Conservation (phyloP, 2,797 vertebrate genomes). For the Thalassophryne amazonica region DNA sequence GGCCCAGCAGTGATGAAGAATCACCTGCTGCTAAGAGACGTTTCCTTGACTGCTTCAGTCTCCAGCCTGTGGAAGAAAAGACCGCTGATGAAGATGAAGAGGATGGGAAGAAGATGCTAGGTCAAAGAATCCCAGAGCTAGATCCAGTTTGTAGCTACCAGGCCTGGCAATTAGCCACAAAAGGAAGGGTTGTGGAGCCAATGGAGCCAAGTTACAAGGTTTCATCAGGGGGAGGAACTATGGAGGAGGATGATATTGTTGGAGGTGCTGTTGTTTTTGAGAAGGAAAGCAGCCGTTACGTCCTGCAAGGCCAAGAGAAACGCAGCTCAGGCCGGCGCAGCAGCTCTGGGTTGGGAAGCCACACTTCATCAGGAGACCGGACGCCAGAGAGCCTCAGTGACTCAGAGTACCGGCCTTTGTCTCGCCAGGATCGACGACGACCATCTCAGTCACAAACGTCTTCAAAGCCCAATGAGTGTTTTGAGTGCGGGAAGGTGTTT, state of each 20-base stretch:
- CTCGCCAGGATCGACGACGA: slow-evolving; percentile 77
- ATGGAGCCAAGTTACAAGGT: slow-evolving; percentile 82
- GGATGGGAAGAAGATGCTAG: slow-evolving; percentile 55
- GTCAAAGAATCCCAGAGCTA: slow-evolving; percentile 86
- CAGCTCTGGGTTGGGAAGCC: slow-evolving; percentile 67
- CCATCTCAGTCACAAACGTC: slow-evolving; percentile 68
- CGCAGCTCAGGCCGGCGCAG: slow-evolving; percentile 75
- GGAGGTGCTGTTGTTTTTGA: slow-evolving; percentile 84
- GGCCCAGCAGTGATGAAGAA: slow-evolving; percentile 56
- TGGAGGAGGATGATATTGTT: slow-evolving; percentile 75
- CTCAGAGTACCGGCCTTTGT: slow-evolving; percentile 82
- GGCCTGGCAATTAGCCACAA: slow-evolving; percentile 93
- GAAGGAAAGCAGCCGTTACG: slow-evolving; percentile 84
- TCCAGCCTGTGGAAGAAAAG: slow-evolving; percentile 69
- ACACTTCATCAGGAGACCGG: slow-evolving; percentile 67
- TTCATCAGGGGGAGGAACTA: slow-evolving; percentile 62
- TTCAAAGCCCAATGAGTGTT: slow-evolving; percentile 87
- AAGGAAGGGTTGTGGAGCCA: slow-evolving; percentile 88
- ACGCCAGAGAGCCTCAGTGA: slow-evolving; percentile 74
- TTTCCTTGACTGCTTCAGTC: slow-evolving; percentile 84
- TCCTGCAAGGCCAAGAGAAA: slow-evolving; percentile 84
- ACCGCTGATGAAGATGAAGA: slow-evolving; percentile 36
- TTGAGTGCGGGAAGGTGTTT: slow-evolving; percentile 93
- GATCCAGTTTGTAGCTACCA: slow-evolving; percentile 95
- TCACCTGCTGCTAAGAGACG: slow-evolving; percentile 77